Conservation (phyloP, 2,797 vertebrate genomes). For the Pipistrellus pipistrellus region DNA sequence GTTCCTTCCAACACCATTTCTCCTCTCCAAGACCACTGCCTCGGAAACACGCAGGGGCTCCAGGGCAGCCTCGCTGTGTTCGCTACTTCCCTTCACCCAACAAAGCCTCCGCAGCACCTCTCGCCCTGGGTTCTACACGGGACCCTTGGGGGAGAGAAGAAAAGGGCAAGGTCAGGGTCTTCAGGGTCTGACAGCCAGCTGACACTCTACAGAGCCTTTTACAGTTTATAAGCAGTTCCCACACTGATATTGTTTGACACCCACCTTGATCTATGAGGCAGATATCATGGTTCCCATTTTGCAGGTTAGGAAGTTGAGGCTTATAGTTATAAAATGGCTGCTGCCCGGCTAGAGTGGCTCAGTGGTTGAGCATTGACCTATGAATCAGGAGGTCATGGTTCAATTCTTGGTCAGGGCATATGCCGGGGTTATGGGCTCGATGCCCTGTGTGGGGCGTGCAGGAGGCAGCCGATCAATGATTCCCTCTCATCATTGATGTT, state of each 20-base stretch:
- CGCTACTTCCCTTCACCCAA: not conserved
- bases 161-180: not conserved
- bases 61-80: not conserved
- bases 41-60: not conserved
- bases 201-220: not conserved
- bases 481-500: too few relatives aligned
- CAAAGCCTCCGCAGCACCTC: not conserved
- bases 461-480: too few relatives aligned
- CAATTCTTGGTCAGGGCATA: too few relatives aligned
- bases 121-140: not conserved
- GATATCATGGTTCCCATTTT: not conserved
- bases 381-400: too few relatives aligned
- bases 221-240: not conserved
- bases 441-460: too few relatives aligned
- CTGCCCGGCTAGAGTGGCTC: not conserved
- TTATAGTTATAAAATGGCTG: constrained; percentile 1
- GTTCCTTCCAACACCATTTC: not conserved
- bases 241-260: not conserved
- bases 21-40: not conserved
- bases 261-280: not conserved
- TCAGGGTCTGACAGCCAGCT: not conserved
- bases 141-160: not conserved
- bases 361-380: too few relatives aligned
- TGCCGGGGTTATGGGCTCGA: too few relatives aligned
- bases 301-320: not conserved